Evolutionary conservation across 2,113 vertebrate genomes (phyloP).

Genomic region (Megaptera novaeangliae): DNA sequence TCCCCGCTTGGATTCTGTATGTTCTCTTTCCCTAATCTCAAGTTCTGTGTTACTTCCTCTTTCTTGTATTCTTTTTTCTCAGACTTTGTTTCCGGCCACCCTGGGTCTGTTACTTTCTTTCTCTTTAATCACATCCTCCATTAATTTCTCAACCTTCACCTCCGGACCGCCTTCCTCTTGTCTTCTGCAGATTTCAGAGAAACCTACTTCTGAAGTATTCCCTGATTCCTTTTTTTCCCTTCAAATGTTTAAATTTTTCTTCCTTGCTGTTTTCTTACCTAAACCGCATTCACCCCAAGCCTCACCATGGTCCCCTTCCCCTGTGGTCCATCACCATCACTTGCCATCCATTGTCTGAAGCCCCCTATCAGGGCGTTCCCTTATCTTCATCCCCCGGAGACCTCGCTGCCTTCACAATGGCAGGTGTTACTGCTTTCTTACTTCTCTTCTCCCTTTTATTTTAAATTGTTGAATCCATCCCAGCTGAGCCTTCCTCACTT

Average conservation of each 20-base stretch:
- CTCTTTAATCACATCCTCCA: neutral
- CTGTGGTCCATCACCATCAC: neutral
- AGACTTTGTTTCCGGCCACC: neutral
- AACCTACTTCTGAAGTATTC: neutral
- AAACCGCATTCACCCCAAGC: neutral
- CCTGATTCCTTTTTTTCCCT: neutral
- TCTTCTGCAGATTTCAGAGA: neutral
- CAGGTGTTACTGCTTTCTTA: neutral
- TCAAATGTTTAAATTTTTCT: neutral
- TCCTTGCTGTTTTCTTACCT: neutral
- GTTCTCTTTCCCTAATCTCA: neutral
- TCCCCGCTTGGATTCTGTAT: neutral
- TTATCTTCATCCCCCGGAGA: no score
- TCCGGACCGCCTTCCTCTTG: neutral
- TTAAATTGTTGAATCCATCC: neutral
- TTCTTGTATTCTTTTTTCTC: neutral
- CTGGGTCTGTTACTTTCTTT: neutral
- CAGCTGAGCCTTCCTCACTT: neutral
- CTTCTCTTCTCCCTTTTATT: neutral
- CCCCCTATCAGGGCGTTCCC: accelerated
- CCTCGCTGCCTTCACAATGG: accelerated
- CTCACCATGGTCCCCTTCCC: neutral
- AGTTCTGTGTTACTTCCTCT: neutral
- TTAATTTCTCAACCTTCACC: neutral
- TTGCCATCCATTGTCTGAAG: neutral